Base-by-base conservation (phyloP, 2,113 vertebrate species). In the Hylia prasina region DNA sequence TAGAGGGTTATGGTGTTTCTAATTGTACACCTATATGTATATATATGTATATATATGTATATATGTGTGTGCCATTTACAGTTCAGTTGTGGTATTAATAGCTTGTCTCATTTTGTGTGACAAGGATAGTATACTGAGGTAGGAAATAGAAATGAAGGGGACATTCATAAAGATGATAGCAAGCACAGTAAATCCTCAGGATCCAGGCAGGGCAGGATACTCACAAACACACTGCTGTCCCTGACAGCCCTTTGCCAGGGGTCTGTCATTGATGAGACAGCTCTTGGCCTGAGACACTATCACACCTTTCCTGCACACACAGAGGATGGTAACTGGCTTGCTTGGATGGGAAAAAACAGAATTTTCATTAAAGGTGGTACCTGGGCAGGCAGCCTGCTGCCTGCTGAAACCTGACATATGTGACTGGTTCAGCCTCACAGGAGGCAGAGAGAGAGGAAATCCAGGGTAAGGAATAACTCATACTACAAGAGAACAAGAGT, bases 371-470 rank as follows among this genome's bases (percentile, higher is more conserved):
- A 76, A 60, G 76, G 24, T 87, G 65, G 48, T 87, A 85, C 57
- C 22, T n/a, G 50, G 77, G 61, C 73, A 79, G 83, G 42, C 84
- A 82, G 81, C 78, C 93, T 89, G 75, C 82, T 94, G 80, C 91
- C 84, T 94, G 82, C 78, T 93, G 92, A 86, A 94, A 73, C 50
- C 42, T 95, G 60, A 90, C 87, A 96, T 91, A 92, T 83, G 87
- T 0, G 21, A 56, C 27, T 35, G 51, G 54, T 50, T 91, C 78
- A 81, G 58, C 42, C 47, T 53, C 45, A 51, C 54, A 58, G 75
- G 63, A 90, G 82, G 79, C 37, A 86, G 58, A 94, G 54, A 80
- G 35, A 76, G 77, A 89, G 13, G 44, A 63, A 91, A 66, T 80
- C 60, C 78, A 77, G 78, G n/a, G 16, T 60, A 56, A 78, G 44